Base-by-base conservation (phyloP, 2,797 vertebrate genomes). In the Neosalanx taihuensis region DNA sequence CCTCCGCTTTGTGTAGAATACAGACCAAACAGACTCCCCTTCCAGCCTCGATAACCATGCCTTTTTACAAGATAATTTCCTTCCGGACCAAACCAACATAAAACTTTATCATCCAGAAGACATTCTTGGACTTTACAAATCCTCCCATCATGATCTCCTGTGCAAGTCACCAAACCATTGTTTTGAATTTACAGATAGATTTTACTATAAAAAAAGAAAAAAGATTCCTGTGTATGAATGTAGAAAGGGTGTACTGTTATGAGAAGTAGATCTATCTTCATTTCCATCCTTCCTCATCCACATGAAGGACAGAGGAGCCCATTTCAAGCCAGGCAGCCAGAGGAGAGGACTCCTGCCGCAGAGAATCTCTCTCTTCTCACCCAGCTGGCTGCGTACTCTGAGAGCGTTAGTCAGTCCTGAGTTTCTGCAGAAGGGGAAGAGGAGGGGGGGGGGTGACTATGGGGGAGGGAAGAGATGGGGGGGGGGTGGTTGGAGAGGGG, bases 371-470 rank as follows among this genome's bases (percentile, higher is more conserved):
- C 15, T 18, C 17, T 66, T 67, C 33, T 46, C 64, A 72, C 15
- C 62, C 90, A 88, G 86, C 84, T 89, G 89, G 90, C 83, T 90
- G 90, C 89, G 90, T 86, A 90, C 92, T 93, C 90, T 91, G 90
- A 92, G 89, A 82, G 84, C 85, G 88, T 92, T 90, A 93, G 94
- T 94, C 93, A 13, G 23, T 66, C 64, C 64, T 95, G 94, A 95
- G 94, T 93, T 86, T 62, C 65, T 88, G 84, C 89, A 90, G 89
- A 91, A 92, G 91, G 92, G 93, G 90, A 92, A 90, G 83, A 81
- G 91, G 91, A 89, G 26, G 30, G 46, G 7, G 29, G 65, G 15
- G 6, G 23, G 23, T 26, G 49, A 9, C 9, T 33, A 35, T 33
- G 10, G 15, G 15, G 93, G 92, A 93, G 90, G 92, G 90, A 83